Evolutionary conservation across 2,888 invertebrate species (phyloP), one percentile per base, ranked within the genome.

Genomic region (Agonopterix arenella): DNA sequence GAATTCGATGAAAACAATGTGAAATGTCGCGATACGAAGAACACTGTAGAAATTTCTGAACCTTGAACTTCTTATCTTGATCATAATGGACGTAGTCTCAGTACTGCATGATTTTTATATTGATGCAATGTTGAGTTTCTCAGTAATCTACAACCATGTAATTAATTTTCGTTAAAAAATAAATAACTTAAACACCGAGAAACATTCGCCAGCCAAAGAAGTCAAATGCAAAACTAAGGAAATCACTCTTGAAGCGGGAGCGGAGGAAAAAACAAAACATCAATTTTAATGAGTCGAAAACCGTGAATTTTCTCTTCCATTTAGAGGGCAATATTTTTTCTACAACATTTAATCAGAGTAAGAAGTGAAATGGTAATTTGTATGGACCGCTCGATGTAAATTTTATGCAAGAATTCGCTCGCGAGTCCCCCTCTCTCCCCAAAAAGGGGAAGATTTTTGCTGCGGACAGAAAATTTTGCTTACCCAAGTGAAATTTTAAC

Each of bases 401-500:
- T 86, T 88, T 88, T 88, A 88, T 88, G 86, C 86, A 85, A 86
- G 86, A 86, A 86, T 86, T 84, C 81, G 78, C 80, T 73, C 78
- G 76, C 64, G 65, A 66, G 77, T 76, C 82, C 81, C 76, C 81
- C 40, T 40, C 13, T 79, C 79, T 72, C 76, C 76, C 80, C 78
- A 77, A 82, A 84, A 69, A 78, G 81, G 84, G 84, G 82, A 76
- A 84, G 79, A 86, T 84, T 85, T 86, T 85, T 85, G 86, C 84
- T 81, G 80, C 84, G 82, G 83, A 85, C 85, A 84, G 81, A 86
- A 84, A 86, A 83, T 89, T 84, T 86, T 86, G 88, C 88, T 88
- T 86, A 86, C 84, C 84, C 84, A 82, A 86, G 84, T 88, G 84
- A 89, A 89, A 88, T 89, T 86, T 88, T 88, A 86, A 89, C 88